phyloP scores from a whole-genome alignment of 2,888 invertebrate species.

The Diaprepes abbreviatus region DNA sequence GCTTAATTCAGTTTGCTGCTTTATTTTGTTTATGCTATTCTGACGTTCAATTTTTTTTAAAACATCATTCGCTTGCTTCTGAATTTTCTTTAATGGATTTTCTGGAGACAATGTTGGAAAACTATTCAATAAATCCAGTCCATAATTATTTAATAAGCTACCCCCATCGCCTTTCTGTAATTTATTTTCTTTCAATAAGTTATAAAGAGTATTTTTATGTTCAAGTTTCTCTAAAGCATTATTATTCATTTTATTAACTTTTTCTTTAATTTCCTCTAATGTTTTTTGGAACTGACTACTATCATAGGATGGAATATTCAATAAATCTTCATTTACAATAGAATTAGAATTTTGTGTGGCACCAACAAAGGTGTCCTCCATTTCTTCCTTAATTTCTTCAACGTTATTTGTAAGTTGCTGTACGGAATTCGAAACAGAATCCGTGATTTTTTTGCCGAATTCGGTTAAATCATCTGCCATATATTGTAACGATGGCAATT shows the following conservation, averaged over 20 bases:
- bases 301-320: not conserved
- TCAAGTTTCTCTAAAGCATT: constrained; percentile 1
- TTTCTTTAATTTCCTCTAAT: constrained; percentile 1
- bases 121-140: no score
- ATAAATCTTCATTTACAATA: not conserved
- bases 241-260: not conserved
- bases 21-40: not conserved
- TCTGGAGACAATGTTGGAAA: not conserved
- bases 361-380: not conserved
- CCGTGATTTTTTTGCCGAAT: constrained; percentile 5
- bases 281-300: not conserved
- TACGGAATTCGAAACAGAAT: constrained; percentile 17
- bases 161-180: not conserved
- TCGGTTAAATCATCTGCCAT: constrained; percentile 14
- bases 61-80: constrained; percentile 1
- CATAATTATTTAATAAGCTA: not conserved
- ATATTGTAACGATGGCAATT: not conserved
- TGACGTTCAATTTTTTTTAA: not conserved
- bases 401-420: not conserved
- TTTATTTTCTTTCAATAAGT: not conserved
- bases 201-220: not conserved
- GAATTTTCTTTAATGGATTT: not conserved
- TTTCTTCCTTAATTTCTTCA: constrained; percentile 10
- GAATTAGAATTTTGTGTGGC: not conserved
- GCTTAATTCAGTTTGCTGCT: not conserved